These are phyloP conservation scores for Planiliza haematocheilus DNA, from an alignment of 2,113 vertebrate genomes.

Conservation along the genomic window DNA sequence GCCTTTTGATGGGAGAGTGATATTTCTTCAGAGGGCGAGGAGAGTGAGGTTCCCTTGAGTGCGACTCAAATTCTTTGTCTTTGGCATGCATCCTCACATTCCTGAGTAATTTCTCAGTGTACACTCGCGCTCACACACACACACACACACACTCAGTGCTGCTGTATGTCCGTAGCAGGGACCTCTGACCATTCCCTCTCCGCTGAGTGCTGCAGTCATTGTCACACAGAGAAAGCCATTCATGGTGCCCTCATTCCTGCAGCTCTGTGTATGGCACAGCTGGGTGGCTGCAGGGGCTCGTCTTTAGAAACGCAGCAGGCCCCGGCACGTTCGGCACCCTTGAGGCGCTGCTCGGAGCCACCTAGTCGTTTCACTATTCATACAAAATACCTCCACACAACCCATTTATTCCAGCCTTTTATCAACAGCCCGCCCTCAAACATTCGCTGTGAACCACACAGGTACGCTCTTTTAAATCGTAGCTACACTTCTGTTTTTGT, in stretches of 20 bases:
- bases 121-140: slow-evolving; percentile 32
- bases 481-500: not conserved
- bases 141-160: slow-evolving; percentile 37
- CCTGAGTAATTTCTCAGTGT: slow-evolving; percentile 78
- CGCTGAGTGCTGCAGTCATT: slow-evolving; percentile 73
- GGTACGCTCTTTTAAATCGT: slow-evolving; percentile 5
- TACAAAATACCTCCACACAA: slow-evolving; percentile 40
- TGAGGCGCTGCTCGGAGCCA: slow-evolving; percentile 53
- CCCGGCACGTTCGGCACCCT: slow-evolving; percentile 68
- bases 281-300: slow-evolving; percentile 58
- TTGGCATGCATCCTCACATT: slow-evolving; percentile 81
- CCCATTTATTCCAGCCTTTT: slow-evolving; percentile 44
- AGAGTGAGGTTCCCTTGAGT: slow-evolving; percentile 70
- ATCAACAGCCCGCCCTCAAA: slow-evolving; percentile 33
- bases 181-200: slow-evolving; percentile 72
- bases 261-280: slow-evolving; percentile 67
- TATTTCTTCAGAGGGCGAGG: slow-evolving; percentile 67
- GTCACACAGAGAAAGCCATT: slow-evolving; percentile 81
- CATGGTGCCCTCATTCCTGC: slow-evolving; percentile 78
- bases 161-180: slow-evolving; percentile 50
- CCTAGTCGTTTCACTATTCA: slow-evolving; percentile 50
- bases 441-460: slow-evolving; percentile 18
- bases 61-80: slow-evolving; percentile 78
- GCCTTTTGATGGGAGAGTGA: slow-evolving; percentile 77
- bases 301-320: slow-evolving; percentile 70